phyloP scores from a whole-genome alignment of 92 coral and sea anemone species.

The Zoanthus solanderi region DNA sequence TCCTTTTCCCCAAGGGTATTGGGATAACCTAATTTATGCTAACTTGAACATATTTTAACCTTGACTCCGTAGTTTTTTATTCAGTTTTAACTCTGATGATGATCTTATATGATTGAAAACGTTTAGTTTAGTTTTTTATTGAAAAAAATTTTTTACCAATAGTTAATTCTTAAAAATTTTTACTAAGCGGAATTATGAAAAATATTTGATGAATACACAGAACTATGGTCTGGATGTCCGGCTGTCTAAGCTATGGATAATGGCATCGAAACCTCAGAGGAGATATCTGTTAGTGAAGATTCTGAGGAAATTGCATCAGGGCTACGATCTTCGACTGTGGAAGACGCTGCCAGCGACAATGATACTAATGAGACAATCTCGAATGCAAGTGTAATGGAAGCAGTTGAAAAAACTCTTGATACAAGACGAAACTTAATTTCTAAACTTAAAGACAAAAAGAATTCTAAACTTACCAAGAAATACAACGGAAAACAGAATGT shows the following conservation, averaged over 20 bases:
- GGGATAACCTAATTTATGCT: too few species aligned
- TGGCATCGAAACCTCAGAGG: slow-evolving; percentile 57
- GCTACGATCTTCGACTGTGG: slow-evolving; percentile 49
- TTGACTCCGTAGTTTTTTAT: too few species aligned
- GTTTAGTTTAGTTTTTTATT: too few species aligned
- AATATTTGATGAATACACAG: slow-evolving; percentile 1
- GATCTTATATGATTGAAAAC: too few species aligned
- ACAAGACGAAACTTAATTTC: slow-evolving; percentile 52
- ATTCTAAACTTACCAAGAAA: slow-evolving; percentile 57
- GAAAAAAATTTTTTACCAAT: too few species aligned
- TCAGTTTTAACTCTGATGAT: too few species aligned
- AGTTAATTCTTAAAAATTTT: too few species aligned
- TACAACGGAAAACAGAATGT: slow-evolving; percentile 49
- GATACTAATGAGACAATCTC: slow-evolving; percentile 25
- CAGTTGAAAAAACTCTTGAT: slow-evolving; percentile 49
- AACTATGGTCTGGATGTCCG: not conserved
- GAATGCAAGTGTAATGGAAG: slow-evolving; percentile 41
- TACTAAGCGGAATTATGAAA: too few species aligned
- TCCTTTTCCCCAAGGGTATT: too few species aligned
- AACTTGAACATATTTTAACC: too few species aligned
- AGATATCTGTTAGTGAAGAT: slow-evolving; percentile 51
- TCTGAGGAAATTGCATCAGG: slow-evolving; percentile 26
- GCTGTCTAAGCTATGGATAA: slow-evolving; percentile 51
- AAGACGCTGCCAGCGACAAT: slow-evolving; percentile 19
- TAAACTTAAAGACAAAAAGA: slow-evolving; percentile 54